Evolutionary conservation across 2,797 vertebrate species (phyloP).

Genomic region (Scyliorhinus canicula): DNA sequence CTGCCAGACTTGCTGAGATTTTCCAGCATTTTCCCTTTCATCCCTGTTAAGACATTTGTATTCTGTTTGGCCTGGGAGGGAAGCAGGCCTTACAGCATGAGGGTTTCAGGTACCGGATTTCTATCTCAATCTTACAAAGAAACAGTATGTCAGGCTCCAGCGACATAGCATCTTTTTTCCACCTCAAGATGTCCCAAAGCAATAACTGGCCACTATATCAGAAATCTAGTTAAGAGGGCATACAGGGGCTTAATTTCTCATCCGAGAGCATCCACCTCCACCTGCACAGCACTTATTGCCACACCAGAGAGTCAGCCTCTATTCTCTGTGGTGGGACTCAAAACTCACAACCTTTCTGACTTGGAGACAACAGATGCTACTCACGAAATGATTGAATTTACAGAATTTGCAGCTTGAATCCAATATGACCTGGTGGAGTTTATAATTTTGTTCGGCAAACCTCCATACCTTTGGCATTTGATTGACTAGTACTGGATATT

Average conservation of each 20-base stretch:
- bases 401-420: not conserved
- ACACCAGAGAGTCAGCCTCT: not conserved
- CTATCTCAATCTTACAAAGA: not conserved
- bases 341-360: not conserved
- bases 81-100: not conserved
- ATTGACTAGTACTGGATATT: not conserved
- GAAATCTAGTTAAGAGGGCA: not conserved
- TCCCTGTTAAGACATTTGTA: not conserved
- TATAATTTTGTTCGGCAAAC: not conserved
- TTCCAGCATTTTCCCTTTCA: no score
- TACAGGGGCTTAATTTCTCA: not conserved
- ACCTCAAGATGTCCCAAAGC: not conserved
- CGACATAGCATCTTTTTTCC: not conserved
- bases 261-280: not conserved
- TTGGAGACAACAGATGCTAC: no score
- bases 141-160: not conserved
- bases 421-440: not conserved
- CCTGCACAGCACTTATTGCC: not conserved
- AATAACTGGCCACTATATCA: not conserved
- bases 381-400: no score
- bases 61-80: not conserved
- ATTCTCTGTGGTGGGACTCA: not conserved
- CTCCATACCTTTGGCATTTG: not conserved
- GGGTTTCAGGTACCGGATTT: not conserved
- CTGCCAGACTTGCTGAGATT: no score